Base-by-base conservation (phyloP, 1,140 invertebrate genomes). In the Zaprionus ornatus region DNA sequence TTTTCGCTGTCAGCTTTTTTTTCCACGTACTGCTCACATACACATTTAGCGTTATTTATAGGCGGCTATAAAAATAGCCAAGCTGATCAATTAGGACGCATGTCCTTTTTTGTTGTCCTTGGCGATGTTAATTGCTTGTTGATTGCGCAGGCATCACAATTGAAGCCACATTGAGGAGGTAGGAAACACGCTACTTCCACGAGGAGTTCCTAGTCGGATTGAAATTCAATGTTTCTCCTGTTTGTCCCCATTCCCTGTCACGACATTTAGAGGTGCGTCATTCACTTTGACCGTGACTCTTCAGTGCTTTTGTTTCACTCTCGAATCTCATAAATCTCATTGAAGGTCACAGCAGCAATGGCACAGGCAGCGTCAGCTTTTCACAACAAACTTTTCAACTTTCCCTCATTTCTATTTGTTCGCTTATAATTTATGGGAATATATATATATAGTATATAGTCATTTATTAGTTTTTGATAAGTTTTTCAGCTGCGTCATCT, bases 41-140 rank as follows among this genome's bases (percentile, higher is more conserved):
- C 23, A n/a, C 17, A 17, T n/a, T 52, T 62, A 40, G 4, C 17
- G 23, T 60, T 70, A 63, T 63, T 55, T 54, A 27, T 63, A 64
- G 40, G 10, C 3, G n/a, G n/a, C 10, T 45, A 29, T 57, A 69
- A 56, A 29, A 48, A 57, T 48, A 63, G 52, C 40, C 35, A 5
- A 19, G 15, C 72, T 48, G 32, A 61, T 76, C 37, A 71, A 65
- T 65, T 75, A 37, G 35, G 21, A 21, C 29, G 54, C 27, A 15
- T 21, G 61, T 23, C 23, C 66, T 55, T 27, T 19, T 1, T 42
- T 29, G 9, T 21, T 45, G 63, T 35, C 7, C 48, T 64, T 65
- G 3, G 4, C 25, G 19, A 13, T 7, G 45, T 40, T 80, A 77
- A 87, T 88, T 74, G 70, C 60, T 77, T 74, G 70, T 84, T 87